Conservation (phyloP, 2,113 vertebrate genomes). For the Danio rerio region DNA sequence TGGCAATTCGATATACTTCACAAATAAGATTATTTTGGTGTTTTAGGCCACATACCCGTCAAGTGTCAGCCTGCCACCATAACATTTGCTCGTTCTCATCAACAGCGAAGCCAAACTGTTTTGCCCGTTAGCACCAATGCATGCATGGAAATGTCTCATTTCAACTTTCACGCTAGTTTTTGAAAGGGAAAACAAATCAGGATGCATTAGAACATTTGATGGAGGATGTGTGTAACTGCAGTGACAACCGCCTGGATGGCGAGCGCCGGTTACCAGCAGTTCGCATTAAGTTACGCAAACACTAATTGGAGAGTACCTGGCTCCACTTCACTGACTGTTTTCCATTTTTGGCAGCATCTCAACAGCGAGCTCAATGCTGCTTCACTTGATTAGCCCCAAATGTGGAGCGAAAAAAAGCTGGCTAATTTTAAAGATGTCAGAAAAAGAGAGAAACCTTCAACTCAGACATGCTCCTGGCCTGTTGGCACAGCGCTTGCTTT, state of each 20-base stretch:
- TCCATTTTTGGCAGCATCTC: constrained; percentile 71
- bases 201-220: constrained; percentile 72
- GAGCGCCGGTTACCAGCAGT: constrained; percentile 73
- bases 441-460: constrained; percentile 31
- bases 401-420: constrained; percentile 55
- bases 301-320: constrained; percentile 82
- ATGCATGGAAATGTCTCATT: constrained; percentile 74
- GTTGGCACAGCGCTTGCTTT: constrained; percentile 69
- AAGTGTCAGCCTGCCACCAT: constrained; percentile 71
- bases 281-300: constrained; percentile 77
- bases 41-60: constrained; percentile 70
- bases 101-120: constrained; percentile 77
- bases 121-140: constrained; percentile 65
- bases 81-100: constrained; percentile 72
- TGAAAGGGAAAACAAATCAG: constrained; percentile 76
- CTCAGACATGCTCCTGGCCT: constrained; percentile 68
- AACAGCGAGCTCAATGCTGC: constrained; percentile 72
- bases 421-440: constrained; percentile 48
- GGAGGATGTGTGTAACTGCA: constrained; percentile 73
- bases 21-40: constrained; percentile 66
- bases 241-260: constrained; percentile 75
- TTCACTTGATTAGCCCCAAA: constrained; percentile 76
- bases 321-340: constrained; percentile 73
- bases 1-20: constrained; percentile 70
- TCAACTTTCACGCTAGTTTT: constrained; percentile 73